These are phyloP conservation scores for Erannis defoliaria DNA, from an alignment of 2,888 invertebrate species.

Conservation along the genomic window DNA sequence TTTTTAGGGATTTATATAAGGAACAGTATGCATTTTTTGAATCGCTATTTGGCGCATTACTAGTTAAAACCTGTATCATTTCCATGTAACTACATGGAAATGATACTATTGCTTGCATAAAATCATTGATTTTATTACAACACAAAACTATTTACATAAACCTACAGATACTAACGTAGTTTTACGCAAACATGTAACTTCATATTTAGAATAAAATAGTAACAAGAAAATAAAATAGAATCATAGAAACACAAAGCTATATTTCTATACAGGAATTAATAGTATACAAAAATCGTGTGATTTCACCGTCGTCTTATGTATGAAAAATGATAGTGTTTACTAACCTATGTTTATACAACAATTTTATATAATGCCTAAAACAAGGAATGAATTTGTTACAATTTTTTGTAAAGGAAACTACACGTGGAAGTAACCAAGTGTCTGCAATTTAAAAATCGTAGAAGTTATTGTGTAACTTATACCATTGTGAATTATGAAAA, in stretches of 20 bases:
- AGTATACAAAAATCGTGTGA: conserved; percentile 60
- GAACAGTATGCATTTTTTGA: background rate
- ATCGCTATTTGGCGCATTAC: conserved; percentile 3
- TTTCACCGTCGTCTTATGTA: conserved; percentile 51
- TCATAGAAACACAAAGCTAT: conserved; percentile 59
- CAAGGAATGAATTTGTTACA: conserved; percentile 78
- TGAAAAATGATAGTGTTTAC: conserved; percentile 50
- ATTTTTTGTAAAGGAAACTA: conserved; percentile 63
- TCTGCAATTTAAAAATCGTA: conserved; percentile 30
- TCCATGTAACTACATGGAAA: conserved; percentile 40
- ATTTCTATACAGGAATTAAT: conserved; percentile 65
- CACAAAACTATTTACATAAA: conserved; percentile 81
- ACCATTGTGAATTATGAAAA: conserved; percentile 43
- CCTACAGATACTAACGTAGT: conserved; percentile 65
- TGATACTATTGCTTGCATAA: conserved; percentile 54
- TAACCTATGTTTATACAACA: conserved; percentile 61
- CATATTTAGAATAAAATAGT: conserved; percentile 42
- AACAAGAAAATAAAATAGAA: conserved; percentile 57
- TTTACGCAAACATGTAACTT: conserved; percentile 64
- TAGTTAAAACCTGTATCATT: too few species aligned
- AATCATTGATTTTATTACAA: conserved; percentile 58
- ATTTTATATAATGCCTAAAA: conserved; percentile 72
- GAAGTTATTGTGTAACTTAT: conserved; percentile 45
- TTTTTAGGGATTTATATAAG: too few species aligned
- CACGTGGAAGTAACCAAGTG: conserved; percentile 37